Evolutionary conservation across 2,888 invertebrate genomes (phyloP).

Genomic region (Heliconius sara): DNA sequence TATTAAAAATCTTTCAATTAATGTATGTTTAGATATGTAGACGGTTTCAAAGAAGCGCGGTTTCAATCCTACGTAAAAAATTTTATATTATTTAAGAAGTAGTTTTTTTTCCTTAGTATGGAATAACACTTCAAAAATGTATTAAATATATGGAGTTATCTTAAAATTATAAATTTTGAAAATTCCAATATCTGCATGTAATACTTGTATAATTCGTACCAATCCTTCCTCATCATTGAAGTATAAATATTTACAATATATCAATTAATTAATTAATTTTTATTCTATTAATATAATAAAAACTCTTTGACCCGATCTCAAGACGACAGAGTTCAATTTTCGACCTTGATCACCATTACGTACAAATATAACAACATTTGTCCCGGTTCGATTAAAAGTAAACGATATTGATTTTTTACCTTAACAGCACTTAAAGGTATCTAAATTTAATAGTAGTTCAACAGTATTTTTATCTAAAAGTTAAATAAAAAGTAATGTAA

Average conservation of each 20-base stretch:
- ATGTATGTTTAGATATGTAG: not conserved
- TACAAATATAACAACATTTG: not conserved
- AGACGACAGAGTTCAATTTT: conserved; percentile 5
- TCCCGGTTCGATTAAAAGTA: not conserved
- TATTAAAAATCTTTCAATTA: not conserved
- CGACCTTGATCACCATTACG: conserved; percentile 10
- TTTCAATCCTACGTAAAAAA: too few relatives aligned
- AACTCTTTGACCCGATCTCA: not conserved
- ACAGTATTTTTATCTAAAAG: not conserved
- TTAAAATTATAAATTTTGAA: too few relatives aligned
- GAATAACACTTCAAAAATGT: too few relatives aligned
- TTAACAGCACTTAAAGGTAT: not conserved
- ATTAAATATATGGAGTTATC: too few relatives aligned
- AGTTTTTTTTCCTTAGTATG: too few relatives aligned
- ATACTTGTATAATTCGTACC: too few relatives aligned
- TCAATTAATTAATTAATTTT: not conserved
- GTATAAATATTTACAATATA: not conserved
- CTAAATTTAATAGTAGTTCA: not conserved
- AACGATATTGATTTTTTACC: not conserved
- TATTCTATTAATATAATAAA: not conserved
- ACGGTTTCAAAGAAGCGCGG: too few relatives aligned
- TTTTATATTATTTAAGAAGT: too few relatives aligned
- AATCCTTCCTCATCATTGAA: not conserved
- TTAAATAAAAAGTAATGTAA: conserved; percentile 2
- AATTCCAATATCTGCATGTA: too few relatives aligned